Percentiles rank a stretch among this genome's conserved stretches.
Evolutionary conservation across 2,113 vertebrate species (phyloP).

Genomic region (Dromiciops gliroides): DNA sequence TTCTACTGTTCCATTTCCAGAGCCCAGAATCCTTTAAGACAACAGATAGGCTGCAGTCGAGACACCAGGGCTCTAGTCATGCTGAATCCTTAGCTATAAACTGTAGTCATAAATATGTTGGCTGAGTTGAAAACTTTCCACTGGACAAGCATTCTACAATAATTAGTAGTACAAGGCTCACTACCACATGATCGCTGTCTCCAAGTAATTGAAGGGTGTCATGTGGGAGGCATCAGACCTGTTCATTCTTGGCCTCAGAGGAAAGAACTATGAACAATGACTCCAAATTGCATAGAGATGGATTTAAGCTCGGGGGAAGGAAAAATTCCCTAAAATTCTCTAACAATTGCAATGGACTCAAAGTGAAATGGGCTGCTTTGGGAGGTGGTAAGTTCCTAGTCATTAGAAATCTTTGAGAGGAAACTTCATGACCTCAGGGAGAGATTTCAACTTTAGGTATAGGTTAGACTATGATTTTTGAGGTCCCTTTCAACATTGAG

Average conservation of each 20-base stretch:
- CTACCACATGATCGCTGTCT: neutral
- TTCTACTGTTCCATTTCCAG: constrained; percentile 43
- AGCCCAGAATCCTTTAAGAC: constrained; percentile 17
- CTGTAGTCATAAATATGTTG: constrained; percentile 33
- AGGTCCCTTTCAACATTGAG: neutral
- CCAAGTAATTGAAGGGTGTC: constrained; percentile 1
- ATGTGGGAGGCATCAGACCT: neutral
- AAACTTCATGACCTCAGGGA: neutral
- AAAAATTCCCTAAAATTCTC: neutral
- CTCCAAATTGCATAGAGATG: neutral
- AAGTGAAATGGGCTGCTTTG: neutral
- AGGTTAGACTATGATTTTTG: neutral
- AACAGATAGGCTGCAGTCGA: constrained; percentile 24
- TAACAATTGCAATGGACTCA: neutral
- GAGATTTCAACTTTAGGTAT: neutral
- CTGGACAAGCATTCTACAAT: neutral
- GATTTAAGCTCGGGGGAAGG: neutral
- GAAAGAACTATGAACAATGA: neutral
- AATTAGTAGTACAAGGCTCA: neutral
- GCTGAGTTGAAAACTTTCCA: constrained; percentile 38
- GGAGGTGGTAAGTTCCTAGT: neutral
- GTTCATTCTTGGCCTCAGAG: neutral
- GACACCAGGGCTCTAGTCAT: neutral
- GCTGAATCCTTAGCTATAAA: neutral
- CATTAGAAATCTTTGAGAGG: neutral